Percentiles rank a stretch among this genome's conserved stretches.
These are phyloP conservation scores for Agriopis leucophaearia DNA, from an alignment of 2,888 invertebrate genomes.

Conservation along the genomic window DNA sequence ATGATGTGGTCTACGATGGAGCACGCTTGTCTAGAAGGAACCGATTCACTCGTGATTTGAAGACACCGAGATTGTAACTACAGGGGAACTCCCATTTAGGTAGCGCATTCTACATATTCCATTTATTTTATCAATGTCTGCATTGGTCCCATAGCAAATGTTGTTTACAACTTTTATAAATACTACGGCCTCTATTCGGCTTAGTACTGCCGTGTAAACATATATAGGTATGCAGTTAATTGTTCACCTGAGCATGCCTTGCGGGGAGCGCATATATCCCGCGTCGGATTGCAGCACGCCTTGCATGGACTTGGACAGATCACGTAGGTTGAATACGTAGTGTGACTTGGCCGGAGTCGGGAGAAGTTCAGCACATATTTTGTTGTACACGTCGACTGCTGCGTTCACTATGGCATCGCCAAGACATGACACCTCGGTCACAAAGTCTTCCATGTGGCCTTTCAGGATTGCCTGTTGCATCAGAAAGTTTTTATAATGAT, in stretches of 20 bases:
- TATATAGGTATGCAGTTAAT: too few species aligned
- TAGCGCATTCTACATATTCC: too few species aligned
- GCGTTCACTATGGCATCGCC: constrained; percentile 92
- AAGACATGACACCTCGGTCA: constrained; percentile 88
- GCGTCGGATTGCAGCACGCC: constrained; percentile 95
- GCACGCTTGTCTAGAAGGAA: too few species aligned
- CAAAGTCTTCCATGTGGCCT: constrained; percentile 93
- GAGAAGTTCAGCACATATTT: constrained; percentile 92
- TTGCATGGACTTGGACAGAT: constrained; percentile 96
- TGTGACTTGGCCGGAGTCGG: constrained; percentile 97
- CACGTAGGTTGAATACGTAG: constrained; percentile 96
- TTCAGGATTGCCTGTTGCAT: constrained; percentile 87
- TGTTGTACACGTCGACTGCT: constrained; percentile 93
- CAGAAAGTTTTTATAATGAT: neutral
- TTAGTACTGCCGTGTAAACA: too few species aligned
- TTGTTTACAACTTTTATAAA: too few species aligned
- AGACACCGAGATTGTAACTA: too few species aligned
- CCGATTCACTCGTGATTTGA: too few species aligned
- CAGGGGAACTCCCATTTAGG: too few species aligned
- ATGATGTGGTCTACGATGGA: too few species aligned
- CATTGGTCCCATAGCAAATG: too few species aligned
- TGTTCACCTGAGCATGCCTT: constrained; percentile 88
- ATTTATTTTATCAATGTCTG: too few species aligned
- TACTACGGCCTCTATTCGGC: too few species aligned
- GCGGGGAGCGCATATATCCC: constrained; percentile 89